Evolutionary conservation across 2,888 invertebrate species (phyloP).

Genomic region (Cryptophagus acutangulus): DNA sequence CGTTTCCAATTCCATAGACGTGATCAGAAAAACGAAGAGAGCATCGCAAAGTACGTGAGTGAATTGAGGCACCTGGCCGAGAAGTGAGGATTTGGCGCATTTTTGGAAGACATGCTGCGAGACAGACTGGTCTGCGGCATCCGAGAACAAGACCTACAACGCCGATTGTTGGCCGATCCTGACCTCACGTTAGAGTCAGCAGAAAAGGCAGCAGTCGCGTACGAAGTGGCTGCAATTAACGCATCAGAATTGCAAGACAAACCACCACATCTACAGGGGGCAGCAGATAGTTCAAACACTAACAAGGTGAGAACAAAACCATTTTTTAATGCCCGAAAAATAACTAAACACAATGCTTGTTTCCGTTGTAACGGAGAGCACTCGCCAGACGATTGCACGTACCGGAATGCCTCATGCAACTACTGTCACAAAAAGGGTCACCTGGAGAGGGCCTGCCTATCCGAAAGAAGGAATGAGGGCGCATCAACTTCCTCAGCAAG

Average conservation of each 20-base stretch:
- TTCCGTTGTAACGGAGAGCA: slow-evolving; percentile 8
- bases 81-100: background rate
- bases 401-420: background rate
- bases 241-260: too few relatives aligned
- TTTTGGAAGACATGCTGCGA: slow-evolving; percentile 11
- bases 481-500: too few relatives aligned
- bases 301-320: background rate
- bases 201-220: slow-evolving; percentile 3
- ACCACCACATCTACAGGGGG: too few relatives aligned
- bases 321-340: background rate
- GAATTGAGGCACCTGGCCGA: background rate
- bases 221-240: background rate
- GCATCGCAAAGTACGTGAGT: background rate
- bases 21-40: background rate
- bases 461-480: too few relatives aligned
- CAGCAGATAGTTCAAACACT: too few relatives aligned
- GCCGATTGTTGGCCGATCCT: slow-evolving; percentile 14
- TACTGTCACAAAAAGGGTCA: slow-evolving; percentile 9
- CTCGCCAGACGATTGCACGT: background rate
- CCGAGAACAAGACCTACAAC: slow-evolving; percentile 12
- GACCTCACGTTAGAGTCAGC: slow-evolving; percentile 13
- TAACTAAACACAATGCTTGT: background rate
- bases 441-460: background rate
- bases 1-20: slow-evolving; percentile 16
- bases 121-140: slow-evolving; percentile 18